Base-by-base conservation (phyloP, 2,888 invertebrate species). In the Hirudinaria manillensis region DNA sequence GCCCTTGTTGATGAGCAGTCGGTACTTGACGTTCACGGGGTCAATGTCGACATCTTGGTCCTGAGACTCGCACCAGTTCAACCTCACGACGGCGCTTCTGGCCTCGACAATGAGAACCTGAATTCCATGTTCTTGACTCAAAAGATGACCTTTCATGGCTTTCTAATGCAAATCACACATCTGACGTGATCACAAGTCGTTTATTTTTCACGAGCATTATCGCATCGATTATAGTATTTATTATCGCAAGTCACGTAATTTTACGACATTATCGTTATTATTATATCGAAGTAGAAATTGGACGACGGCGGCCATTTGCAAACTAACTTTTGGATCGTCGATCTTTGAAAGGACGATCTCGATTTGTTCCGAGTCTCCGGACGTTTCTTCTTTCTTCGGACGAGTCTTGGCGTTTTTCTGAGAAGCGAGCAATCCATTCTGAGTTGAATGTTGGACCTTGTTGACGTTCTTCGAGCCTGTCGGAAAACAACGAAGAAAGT, bases 41-140 rank as follows among this genome's bases (percentile, higher is more conserved):
- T 61, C 61, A 19, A 61, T 61, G 61, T 61, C 61, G 45, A 45
- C n/a, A n/a, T n/a, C n/a, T 16, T 16, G 61, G 21, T 61, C 61
- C 29, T 24, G 61, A 10, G 61, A 61, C 61, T 61, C 61, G 61
- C 61, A 61, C 61, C 61, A 61, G 61, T 61, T 61, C 61, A 61
- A 19, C n/a, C 61, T 24, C 10, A 61, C 61, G 21, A 61, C 61
- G 29, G 61, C 61, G n/a, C 61, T 61, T 61, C 61, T 61, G 61
- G 61, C 61, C 29, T 61, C 61, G 10, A 61, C 61, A 19, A 61
- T 61, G 3, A 61, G 61, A 61, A 61, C 61, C 61, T 61, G 61
- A 29, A 45, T 45, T 2, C 45, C 45, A 45, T 10, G 45, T 45
- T 45, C 45, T 45, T 45, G 45, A 45, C 45, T 45, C 45, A 45